Base-by-base conservation (phyloP, 2,797 vertebrate genomes). In the Microctenopoma steveboyesi region DNA sequence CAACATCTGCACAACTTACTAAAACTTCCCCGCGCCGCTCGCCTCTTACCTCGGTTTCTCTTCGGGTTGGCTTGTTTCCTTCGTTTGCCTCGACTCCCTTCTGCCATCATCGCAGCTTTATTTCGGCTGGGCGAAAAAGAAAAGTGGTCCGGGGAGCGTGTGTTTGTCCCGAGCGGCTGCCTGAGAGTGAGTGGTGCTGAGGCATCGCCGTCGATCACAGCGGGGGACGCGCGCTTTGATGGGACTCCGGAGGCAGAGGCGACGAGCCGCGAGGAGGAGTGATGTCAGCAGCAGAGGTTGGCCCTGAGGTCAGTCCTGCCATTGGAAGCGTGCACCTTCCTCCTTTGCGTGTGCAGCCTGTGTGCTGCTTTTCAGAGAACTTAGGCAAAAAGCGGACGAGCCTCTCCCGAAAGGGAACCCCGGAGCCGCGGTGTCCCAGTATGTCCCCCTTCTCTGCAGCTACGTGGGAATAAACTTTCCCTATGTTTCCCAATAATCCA, bases 41-140 rank as follows among this genome's bases (percentile, higher is more conserved):
- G 50, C 40, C 42, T 73, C 91, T 79, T 92, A 95, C 94, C 94
- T 92, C 89, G 91, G 45, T 93, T 95, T 15, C 94, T 92, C 84
- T 89, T 90, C 11, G 94, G 94, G 87, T 95, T 95, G 64, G 94
- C 93, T 88, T 95, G 94, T 77, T 95, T 95, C 87, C 94, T 91
- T 8, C 94, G 92, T 64, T 94, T 95, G 18, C 93, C 93, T 79
- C 94, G 64, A 51, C 90, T 94, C 82, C 92, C 93, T 74, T 95
- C 93, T 59, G 94, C 88, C 94, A 95, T 95, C 79, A 43, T 87
- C 60, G 30, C 69, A 22, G 67, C 78, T 53, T 60, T 47, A 46
- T 28, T 28, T 74, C 1, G 22, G 40, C 39, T 48, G 14, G 30
- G 15, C 30, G 2, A 27, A 12, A 39, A 33, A 52, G 33, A 64